A percentile compares a stretch with the other conserved stretches of the same genome.
These are phyloP conservation scores for Eucriotettix oculatus DNA, from an alignment of 2,888 invertebrate species.

Conservation along the genomic window DNA sequence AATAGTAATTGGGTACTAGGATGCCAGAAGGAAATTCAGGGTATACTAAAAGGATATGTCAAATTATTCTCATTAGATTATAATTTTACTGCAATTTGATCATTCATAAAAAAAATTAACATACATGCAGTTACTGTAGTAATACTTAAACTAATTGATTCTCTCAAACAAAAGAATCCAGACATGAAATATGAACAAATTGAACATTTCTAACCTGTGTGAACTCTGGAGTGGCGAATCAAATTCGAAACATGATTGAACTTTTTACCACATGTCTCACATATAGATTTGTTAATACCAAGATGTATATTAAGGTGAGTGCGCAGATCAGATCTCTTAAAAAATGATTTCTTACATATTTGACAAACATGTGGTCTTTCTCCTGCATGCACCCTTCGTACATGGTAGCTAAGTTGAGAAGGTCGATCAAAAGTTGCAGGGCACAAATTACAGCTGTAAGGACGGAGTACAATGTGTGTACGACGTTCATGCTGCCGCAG, in stretches of 20 bases:
- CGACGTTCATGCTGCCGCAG: slow-evolving; percentile 10
- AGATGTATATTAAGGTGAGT: slow-evolving; percentile 27
- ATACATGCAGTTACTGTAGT: not conserved
- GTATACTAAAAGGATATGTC: too few species aligned
- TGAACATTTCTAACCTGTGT: slow-evolving; percentile 20
- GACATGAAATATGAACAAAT: not conserved
- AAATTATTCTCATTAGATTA: too few species aligned
- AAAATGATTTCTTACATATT: slow-evolving; percentile 18
- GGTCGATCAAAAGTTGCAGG: slow-evolving; percentile 21
- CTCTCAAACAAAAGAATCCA: not conserved
- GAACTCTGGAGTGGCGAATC: slow-evolving; percentile 23
- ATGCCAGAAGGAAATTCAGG: too few species aligned
- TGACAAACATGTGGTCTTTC: slow-evolving; percentile 24
- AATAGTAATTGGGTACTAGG: too few species aligned
- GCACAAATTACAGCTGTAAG: slow-evolving; percentile 19
- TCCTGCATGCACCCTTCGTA: slow-evolving; percentile 21
- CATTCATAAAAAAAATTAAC: not conserved
- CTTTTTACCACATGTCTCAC: slow-evolving; percentile 25
- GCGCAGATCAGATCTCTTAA: slow-evolving; percentile 23
- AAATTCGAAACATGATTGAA: slow-evolving; percentile 28
- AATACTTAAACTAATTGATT: not conserved
- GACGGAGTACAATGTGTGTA: slow-evolving; percentile 4
- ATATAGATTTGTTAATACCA: slow-evolving; percentile 24
- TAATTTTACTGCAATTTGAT: too few species aligned
- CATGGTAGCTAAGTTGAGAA: slow-evolving; percentile 23